These are phyloP conservation scores for Cotesia glomerata DNA, from an alignment of 1,140 invertebrate species.

Conservation along the genomic window DNA sequence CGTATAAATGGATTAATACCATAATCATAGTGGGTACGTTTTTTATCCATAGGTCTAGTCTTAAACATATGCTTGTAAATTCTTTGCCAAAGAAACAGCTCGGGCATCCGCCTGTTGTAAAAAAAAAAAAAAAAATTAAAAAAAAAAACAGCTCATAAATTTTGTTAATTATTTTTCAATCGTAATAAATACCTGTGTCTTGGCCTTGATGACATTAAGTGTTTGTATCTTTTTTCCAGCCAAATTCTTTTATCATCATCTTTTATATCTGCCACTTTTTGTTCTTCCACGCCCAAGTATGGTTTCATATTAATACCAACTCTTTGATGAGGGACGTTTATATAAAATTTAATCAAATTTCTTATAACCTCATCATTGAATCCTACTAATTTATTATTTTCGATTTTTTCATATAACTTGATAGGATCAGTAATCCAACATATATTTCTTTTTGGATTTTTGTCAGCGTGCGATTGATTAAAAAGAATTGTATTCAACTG, in stretches of 20 bases:
- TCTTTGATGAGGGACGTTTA: constrained; percentile 71
- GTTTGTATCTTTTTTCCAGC: constrained; percentile 73
- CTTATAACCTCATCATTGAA: constrained; percentile 84
- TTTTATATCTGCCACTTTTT: constrained; percentile 71
- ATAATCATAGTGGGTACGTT: constrained; percentile 71
- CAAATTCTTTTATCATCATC: constrained; percentile 71
- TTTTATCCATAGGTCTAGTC: constrained; percentile 72
- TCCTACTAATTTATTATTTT: constrained; percentile 74
- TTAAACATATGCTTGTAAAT: constrained; percentile 77
- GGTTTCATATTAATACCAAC: constrained; percentile 74
- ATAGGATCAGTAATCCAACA: constrained; percentile 78
- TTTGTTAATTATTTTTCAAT: neutral
- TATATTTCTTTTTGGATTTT: constrained; percentile 77
- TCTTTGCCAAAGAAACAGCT: constrained; percentile 78
- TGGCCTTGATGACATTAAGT: constrained; percentile 70
- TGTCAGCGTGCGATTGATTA: constrained; percentile 66
- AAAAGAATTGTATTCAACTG: constrained; percentile 86
- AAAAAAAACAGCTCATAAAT: constrained; percentile 14
- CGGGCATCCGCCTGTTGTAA: constrained; percentile 62
- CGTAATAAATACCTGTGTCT: constrained; percentile 58
- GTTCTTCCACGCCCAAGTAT: constrained; percentile 69
- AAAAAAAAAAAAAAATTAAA: constrained; percentile 32
- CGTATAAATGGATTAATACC: constrained; percentile 66
- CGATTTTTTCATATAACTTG: constrained; percentile 78
- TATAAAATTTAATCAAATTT: constrained; percentile 76